Conservation (phyloP, 2,888 invertebrate genomes). For the Apoda limacodes region DNA sequence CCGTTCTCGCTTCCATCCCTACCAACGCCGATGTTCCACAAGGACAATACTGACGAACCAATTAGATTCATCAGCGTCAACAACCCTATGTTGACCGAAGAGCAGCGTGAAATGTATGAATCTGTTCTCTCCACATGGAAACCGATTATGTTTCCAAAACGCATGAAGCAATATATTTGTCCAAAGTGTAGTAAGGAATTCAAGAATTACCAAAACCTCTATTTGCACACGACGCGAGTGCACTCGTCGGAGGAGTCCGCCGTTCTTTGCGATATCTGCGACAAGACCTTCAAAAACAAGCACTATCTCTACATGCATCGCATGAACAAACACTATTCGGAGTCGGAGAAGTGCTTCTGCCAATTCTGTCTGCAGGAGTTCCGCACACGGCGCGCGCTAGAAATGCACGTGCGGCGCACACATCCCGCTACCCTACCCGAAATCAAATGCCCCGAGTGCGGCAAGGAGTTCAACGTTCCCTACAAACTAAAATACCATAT, state of each 20-base stretch:
- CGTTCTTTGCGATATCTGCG: slow-evolving; percentile 50
- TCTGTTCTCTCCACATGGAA: slow-evolving; percentile 55
- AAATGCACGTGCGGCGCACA: slow-evolving; percentile 52
- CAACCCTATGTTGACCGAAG: slow-evolving; percentile 42
- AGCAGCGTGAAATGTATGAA: slow-evolving; percentile 58
- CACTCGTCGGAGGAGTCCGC: slow-evolving; percentile 56
- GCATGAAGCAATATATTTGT: slow-evolving; percentile 47
- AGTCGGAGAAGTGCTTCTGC: slow-evolving; percentile 51
- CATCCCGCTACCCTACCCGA: slow-evolving; percentile 53
- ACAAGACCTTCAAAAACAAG: slow-evolving; percentile 58
- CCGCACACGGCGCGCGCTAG: slow-evolving; percentile 44
- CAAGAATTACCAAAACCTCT: slow-evolving; percentile 56
- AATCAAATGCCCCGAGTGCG: slow-evolving; percentile 51
- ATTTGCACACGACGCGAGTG: slow-evolving; percentile 52
- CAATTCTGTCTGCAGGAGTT: slow-evolving; percentile 58
- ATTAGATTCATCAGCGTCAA: slow-evolving; percentile 51
- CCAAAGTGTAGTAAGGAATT: slow-evolving; percentile 55
- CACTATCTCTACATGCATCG: slow-evolving; percentile 61
- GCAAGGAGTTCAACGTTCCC: slow-evolving; percentile 48
- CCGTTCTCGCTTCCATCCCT: too few species aligned
- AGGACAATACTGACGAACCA: slow-evolving; percentile 18
- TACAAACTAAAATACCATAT: slow-evolving; percentile 55
- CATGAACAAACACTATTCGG: slow-evolving; percentile 63
- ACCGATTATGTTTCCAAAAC: slow-evolving; percentile 46
- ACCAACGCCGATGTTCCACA: slow-evolving; percentile 17